Evolutionary conservation across 2,888 invertebrate species (phyloP).

Genomic region (Drosophila tripunctata): DNA sequence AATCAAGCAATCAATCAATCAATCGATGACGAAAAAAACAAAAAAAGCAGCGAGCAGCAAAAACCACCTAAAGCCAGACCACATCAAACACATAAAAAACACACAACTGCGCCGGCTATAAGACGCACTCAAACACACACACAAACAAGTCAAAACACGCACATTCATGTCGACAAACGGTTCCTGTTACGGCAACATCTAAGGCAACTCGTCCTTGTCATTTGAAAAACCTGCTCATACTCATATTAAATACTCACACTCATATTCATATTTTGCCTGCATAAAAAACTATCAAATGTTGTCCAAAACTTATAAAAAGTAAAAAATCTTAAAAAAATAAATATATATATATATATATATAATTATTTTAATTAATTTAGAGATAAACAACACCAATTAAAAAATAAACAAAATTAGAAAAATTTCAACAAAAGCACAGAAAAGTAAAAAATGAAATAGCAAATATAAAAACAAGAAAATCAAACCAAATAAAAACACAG

Average conservation of each 20-base stretch:
- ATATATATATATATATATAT: slow-evolving; percentile 5
- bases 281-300: not conserved
- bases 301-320: slow-evolving; percentile 37
- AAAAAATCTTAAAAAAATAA: slow-evolving; percentile 13
- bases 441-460: slow-evolving; percentile 10
- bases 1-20: slow-evolving; percentile 35
- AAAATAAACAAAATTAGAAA: slow-evolving; percentile 13
- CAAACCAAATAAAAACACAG: not conserved
- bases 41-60: slow-evolving; percentile 28
- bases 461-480: not conserved
- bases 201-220: slow-evolving; percentile 31
- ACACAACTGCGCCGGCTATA: slow-evolving; percentile 42
- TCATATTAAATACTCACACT: slow-evolving; percentile 9
- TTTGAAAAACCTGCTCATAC: slow-evolving; percentile 37
- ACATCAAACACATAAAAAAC: slow-evolving; percentile 29
- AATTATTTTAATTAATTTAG: not conserved
- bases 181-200: slow-evolving; percentile 33
- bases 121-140: slow-evolving; percentile 3
- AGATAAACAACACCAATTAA: slow-evolving; percentile 9
- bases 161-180: slow-evolving; percentile 33
- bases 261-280: not conserved
- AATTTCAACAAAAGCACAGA: slow-evolving; percentile 7
- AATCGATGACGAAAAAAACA: slow-evolving; percentile 55
- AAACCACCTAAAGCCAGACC: slow-evolving; percentile 46
- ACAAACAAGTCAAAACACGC: slow-evolving; percentile 29